Conservation (phyloP, 2,797 vertebrate genomes). For the Rachycentron canadum region DNA sequence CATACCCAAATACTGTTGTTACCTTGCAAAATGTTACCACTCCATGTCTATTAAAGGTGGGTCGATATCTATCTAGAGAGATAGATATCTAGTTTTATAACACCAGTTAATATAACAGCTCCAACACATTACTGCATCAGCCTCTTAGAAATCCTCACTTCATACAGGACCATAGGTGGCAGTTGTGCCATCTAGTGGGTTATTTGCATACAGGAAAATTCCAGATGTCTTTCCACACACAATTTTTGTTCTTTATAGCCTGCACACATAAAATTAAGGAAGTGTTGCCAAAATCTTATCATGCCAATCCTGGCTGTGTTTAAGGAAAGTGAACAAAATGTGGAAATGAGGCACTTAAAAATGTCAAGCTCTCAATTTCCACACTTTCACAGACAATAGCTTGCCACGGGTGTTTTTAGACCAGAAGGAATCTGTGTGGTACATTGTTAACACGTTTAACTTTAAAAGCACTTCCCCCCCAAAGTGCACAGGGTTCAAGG, state of each 20-base stretch:
- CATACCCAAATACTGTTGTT: background rate
- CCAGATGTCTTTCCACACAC: slow-evolving; percentile 10
- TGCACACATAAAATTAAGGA: slow-evolving; percentile 11
- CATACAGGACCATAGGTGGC: background rate
- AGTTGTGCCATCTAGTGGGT: slow-evolving; percentile 64
- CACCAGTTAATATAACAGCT: background rate
- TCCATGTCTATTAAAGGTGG: background rate
- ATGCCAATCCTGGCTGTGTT: slow-evolving; percentile 55
- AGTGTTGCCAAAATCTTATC: slow-evolving; percentile 62
- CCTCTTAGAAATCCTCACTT: background rate
- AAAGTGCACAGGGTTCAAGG: slow-evolving; percentile 60
- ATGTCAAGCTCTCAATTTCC: slow-evolving; percentile 60
- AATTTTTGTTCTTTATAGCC: background rate
- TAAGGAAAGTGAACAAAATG: slow-evolving; percentile 78
- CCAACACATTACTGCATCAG: background rate
- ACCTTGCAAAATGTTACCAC: background rate
- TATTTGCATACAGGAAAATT: background rate
- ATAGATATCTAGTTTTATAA: background rate
- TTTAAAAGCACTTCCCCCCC: slow-evolving; percentile 69
- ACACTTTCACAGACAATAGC: slow-evolving; percentile 69
- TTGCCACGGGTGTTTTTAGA: slow-evolving; percentile 66
- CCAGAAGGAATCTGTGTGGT: slow-evolving; percentile 41
- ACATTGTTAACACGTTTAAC: slow-evolving; percentile 68
- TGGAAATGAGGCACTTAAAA: slow-evolving; percentile 74
- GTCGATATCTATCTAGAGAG: no score